Evolutionary conservation across 2,797 vertebrate genomes (phyloP), one percentile per base, ranked within the genome.

Genomic region (Melanogrammus aeglefinus): DNA sequence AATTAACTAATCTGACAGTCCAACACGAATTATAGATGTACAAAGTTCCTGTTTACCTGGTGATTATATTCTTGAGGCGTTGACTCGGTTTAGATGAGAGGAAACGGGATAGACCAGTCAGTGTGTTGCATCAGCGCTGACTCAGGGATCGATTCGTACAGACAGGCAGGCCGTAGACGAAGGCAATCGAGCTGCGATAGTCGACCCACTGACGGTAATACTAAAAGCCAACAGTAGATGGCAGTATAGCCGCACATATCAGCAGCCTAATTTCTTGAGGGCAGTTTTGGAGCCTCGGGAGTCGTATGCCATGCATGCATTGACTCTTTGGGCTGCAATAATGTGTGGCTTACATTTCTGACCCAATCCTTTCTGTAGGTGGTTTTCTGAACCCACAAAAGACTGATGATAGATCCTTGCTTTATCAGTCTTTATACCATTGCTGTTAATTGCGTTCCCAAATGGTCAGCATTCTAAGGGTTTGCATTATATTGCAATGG

Each of bases 121-220:
- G 24, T 69, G 63, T 69, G 63, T 69, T 84, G 33, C 75, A 75
- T 95, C 94, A 91, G 93, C 92, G 80, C n/a, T 21, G 57, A 76
- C 82, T 92, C 91, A 76, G 85, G 31, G 18, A 76, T 91, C 86
- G 79, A 89, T 35, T 85, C 29, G 33, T 24, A 57, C 47, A 21
- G n/a, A 29, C 79, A 72, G 18, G 0, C 0, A 14, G 31, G 29
- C 41, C 44, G 2, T 77, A 84, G 87, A 82, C 3, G 1, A 77
- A 82, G 91, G 81, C 80, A 91, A 86, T 89, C 85, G 86, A 92
- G 73, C 0, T 41, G 73, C 18, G n/a, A 76, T 74, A 5, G 6
- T 51, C 16, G 6, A 18, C 4, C 47, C 4, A 44, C 47, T 51
- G 6, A 21, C 47, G 47, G 1, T 63, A n/a, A 63, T 63, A 63